phyloP scores from a whole-genome alignment of 92 coral and sea anemone genomes.

The Montipora capitata region DNA sequence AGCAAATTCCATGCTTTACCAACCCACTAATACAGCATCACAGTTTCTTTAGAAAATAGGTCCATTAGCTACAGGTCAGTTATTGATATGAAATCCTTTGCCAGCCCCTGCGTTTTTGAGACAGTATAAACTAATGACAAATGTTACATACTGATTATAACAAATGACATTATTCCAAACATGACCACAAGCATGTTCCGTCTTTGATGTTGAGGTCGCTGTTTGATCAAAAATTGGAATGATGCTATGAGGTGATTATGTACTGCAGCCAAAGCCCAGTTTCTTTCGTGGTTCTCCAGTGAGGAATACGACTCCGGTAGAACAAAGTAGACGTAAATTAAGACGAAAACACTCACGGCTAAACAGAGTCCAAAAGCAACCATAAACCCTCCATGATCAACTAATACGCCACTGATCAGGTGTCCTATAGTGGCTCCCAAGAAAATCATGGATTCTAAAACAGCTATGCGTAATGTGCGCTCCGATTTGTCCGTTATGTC shows the following conservation, averaged over 20 bases:
- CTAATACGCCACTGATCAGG: conserved; percentile 83
- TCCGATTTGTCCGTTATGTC: conserved; percentile 88
- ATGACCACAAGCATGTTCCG: conserved; percentile 71
- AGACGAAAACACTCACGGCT: conserved; percentile 56
- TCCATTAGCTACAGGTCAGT: no score
- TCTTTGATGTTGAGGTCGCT: conserved; percentile 71
- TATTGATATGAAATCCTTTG: no score
- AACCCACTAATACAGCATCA: no score
- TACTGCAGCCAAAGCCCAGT: conserved; percentile 66
- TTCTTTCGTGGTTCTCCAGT: conserved; percentile 22
- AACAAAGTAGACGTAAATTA: conserved; percentile 70
- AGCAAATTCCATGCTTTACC: no score
- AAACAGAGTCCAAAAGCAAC: conserved; percentile 86
- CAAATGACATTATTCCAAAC: conserved; percentile 71
- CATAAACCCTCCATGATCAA: conserved; percentile 85
- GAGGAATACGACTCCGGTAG: conserved; percentile 89
- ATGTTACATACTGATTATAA: conserved; percentile 77
- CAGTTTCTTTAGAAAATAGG: no score
- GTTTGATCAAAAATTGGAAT: conserved; percentile 65
- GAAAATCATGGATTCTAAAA: conserved; percentile 95
- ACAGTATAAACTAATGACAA: neutral
- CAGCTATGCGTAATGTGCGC: conserved; percentile 87
- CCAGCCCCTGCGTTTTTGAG: no score
- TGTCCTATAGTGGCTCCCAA: conserved; percentile 89
- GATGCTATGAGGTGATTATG: conserved; percentile 78